phyloP scores from a whole-genome alignment of 2,113 vertebrate genomes.

The Sebastes schlegelii region DNA sequence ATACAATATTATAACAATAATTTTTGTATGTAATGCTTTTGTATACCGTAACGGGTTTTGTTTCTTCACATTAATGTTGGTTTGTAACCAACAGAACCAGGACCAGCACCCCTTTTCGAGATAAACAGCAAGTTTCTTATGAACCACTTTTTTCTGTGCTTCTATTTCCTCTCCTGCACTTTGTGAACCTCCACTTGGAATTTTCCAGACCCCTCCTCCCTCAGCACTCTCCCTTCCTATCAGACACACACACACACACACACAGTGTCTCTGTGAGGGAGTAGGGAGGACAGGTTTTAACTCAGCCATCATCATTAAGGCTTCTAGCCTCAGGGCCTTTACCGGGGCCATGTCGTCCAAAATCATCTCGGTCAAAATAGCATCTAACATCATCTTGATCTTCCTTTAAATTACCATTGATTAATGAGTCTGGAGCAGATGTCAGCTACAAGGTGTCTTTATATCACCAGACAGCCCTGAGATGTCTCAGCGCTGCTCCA shows the following conservation, averaged over 20 bases:
- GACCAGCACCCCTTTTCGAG: neutral
- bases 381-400: neutral
- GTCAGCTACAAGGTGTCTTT: neutral
- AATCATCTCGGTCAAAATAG: neutral
- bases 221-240: neutral
- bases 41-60: neutral
- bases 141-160: conserved; percentile 5
- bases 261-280: conserved; percentile 1
- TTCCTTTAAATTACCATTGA: neutral
- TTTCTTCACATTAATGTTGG: neutral
- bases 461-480: neutral
- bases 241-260: conserved; percentile 7
- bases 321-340: conserved; percentile 13
- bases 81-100: neutral
- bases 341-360: neutral
- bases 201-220: conserved; percentile 43
- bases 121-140: conserved; percentile 1
- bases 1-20: too few relatives aligned
- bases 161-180: conserved; percentile 39
- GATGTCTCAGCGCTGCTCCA: neutral
- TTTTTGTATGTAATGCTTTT: neutral
- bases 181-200: conserved; percentile 47
- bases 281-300: conserved; percentile 39
- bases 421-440: neutral
- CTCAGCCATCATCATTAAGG: conserved; percentile 35